Conservation (phyloP, 2,797 vertebrate species). For the Aselliscus stoliczkanus region DNA sequence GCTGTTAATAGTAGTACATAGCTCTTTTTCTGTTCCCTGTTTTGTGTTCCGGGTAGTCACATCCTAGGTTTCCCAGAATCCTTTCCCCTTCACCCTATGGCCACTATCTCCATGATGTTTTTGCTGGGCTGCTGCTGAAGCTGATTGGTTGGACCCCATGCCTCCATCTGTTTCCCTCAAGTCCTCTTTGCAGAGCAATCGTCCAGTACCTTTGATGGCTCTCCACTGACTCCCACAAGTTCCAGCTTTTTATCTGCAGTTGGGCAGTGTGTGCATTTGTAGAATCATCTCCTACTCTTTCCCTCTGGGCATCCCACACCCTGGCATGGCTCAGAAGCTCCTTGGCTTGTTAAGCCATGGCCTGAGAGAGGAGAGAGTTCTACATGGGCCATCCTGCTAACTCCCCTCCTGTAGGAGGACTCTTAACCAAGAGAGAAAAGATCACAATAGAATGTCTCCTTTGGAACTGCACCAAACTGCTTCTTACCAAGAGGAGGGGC, state of each 20-base stretch:
- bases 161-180: neutral
- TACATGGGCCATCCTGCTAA: neutral
- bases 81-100: neutral
- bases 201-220: neutral
- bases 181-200: neutral
- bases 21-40: neutral
- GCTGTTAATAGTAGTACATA: neutral
- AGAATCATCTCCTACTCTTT: neutral
- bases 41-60: neutral
- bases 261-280: neutral
- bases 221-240: neutral
- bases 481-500: neutral
- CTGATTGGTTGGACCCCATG: neutral
- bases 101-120: neutral
- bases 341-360: neutral
- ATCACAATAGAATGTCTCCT: neutral
- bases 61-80: neutral
- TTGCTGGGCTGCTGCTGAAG: neutral
- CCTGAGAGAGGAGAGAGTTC: conserved; percentile 5
- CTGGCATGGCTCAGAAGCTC: neutral
- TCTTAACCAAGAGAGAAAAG: conserved; percentile 43
- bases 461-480: neutral
- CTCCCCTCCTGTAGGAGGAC: neutral
- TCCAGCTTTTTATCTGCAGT: neutral
- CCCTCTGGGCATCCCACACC: neutral